phyloP scores from a whole-genome alignment of 2,113 vertebrate species.

The Thinocorus orbignyianus region DNA sequence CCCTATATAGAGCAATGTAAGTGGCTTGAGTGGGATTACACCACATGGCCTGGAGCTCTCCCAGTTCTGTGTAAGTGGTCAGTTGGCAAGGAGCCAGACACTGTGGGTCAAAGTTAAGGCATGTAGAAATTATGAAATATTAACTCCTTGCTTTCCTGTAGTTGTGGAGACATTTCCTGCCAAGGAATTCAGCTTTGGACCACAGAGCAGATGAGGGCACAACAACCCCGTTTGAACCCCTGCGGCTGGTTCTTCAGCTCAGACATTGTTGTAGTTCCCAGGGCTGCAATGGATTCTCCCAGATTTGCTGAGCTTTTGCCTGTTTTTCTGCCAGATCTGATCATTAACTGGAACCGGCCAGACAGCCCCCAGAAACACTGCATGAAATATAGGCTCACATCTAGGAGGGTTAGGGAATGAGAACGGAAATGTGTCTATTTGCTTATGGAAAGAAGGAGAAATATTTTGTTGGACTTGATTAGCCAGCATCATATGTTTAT shows the following conservation, averaged over 20 bases:
- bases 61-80: not conserved
- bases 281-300: not conserved
- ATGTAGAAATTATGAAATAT: not conserved
- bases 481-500: not conserved
- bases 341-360: not conserved
- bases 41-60: not conserved
- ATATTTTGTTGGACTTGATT: not conserved
- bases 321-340: not conserved
- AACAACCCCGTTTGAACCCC: not conserved
- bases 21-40: not conserved
- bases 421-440: not conserved
- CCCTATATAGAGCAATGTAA: not conserved
- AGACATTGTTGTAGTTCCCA: not conserved
- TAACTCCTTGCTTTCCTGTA: not conserved
- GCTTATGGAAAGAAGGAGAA: not conserved
- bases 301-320: not conserved
- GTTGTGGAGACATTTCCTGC: not conserved
- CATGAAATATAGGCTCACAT: not conserved
- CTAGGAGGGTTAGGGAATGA: not conserved
- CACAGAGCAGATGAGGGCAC: rapidly evolving
- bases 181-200: not conserved
- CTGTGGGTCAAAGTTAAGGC: not conserved
- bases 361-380: not conserved
- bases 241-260: not conserved
- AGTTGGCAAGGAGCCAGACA: not conserved